Percentiles rank a stretch among this genome's conserved stretches.
Evolutionary conservation across 2,888 invertebrate species (phyloP).

Genomic region (Apamea monoglypha): DNA sequence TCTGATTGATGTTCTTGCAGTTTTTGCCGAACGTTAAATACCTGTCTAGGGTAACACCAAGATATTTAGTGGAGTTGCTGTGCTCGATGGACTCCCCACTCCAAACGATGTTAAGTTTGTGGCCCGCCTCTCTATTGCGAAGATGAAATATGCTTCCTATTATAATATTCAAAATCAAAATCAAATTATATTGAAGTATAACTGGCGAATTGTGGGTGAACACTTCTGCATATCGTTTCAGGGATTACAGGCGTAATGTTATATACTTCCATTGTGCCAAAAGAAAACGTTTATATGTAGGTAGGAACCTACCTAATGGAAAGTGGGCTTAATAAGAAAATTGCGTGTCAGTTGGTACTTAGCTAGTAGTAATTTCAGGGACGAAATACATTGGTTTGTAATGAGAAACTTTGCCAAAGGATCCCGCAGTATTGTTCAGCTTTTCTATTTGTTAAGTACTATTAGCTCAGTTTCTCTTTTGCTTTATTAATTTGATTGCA

Average conservation of each 20-base stretch:
- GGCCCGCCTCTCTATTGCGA: too few relatives aligned
- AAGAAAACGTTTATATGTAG: background rate
- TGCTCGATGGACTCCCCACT: too few relatives aligned
- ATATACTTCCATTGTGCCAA: background rate
- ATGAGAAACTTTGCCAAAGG: background rate
- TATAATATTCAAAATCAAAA: background rate
- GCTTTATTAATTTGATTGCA: background rate
- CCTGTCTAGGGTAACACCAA: too few relatives aligned
- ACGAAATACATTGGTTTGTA: slow-evolving; percentile 11
- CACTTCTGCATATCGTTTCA: background rate
- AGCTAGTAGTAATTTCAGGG: background rate
- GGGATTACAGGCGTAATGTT: background rate
- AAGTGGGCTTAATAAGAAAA: slow-evolving; percentile 14
- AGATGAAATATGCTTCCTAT: background rate
- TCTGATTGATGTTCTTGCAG: too few relatives aligned
- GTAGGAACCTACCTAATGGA: background rate
- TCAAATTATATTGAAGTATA: background rate
- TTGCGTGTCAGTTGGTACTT: slow-evolving; percentile 23
- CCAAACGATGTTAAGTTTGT: too few relatives aligned
- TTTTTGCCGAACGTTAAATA: too few relatives aligned
- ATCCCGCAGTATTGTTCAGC: background rate
- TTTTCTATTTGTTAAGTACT: background rate
- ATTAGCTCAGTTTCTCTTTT: background rate
- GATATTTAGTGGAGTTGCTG: too few relatives aligned
- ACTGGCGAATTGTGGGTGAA: background rate